These are phyloP conservation scores for Micrasema minimum DNA, from an alignment of 1,140 invertebrate species.

Conservation along the genomic window DNA sequence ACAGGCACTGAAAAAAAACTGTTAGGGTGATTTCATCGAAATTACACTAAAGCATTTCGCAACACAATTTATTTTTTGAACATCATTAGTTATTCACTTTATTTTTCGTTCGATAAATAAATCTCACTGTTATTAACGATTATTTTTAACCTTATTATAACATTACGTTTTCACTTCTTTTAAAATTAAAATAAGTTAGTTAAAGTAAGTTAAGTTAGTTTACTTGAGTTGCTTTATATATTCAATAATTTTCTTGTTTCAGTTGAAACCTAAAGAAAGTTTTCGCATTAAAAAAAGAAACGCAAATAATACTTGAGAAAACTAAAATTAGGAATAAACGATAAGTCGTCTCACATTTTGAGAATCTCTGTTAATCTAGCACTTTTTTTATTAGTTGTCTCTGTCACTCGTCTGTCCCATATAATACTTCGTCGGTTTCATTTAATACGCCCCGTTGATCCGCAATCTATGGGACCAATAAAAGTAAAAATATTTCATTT, in stretches of 20 bases:
- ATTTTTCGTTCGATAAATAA: too few species aligned
- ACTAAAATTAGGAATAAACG: conserved; percentile 7
- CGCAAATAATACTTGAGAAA: conserved; percentile 21
- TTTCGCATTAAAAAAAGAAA: conserved; percentile 14
- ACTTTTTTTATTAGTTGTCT: not conserved
- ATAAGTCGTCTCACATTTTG: not conserved
- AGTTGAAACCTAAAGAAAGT: conserved; percentile 49
- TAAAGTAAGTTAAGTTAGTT: too few species aligned
- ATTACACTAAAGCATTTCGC: too few species aligned
- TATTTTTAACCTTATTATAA: too few species aligned
- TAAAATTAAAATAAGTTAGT: too few species aligned
- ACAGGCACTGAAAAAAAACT: too few species aligned
- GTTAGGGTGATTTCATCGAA: too few species aligned
- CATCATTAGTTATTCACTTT: too few species aligned
- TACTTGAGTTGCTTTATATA: not conserved
- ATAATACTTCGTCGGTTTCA: conserved; percentile 7
- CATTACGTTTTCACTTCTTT: too few species aligned
- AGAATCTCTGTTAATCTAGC: not conserved
- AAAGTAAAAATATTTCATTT: conserved; percentile 36
- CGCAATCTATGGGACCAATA: conserved; percentile 53
- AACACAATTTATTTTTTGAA: too few species aligned
- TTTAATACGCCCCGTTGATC: conserved; percentile 51
- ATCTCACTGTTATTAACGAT: too few species aligned
- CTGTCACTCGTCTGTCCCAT: not conserved
- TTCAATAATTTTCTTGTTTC: conserved; percentile 50